These are phyloP conservation scores for Tetranychus truncatus DNA, from an alignment of 2,888 invertebrate species.

Conservation along the genomic window DNA sequence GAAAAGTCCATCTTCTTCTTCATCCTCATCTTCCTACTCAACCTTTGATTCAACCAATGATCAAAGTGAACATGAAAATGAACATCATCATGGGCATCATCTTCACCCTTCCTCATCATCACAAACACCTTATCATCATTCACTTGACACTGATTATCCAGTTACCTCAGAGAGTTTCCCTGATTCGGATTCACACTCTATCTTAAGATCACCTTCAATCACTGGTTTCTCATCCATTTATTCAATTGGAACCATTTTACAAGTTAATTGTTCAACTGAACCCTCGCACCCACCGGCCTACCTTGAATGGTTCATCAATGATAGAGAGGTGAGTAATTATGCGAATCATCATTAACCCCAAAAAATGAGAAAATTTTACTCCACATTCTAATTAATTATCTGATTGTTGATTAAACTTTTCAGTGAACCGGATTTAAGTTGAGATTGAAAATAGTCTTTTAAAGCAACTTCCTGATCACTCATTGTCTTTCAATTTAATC, in stretches of 20 bases:
- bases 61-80: neutral
- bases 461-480: too few species aligned
- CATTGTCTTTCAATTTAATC: neutral
- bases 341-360: neutral
- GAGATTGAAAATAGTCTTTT: too few species aligned
- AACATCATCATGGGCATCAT: neutral
- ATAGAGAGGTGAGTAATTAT: slow-evolving; percentile 22
- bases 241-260: slow-evolving; percentile 23
- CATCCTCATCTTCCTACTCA: neutral
- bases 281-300: slow-evolving; percentile 23
- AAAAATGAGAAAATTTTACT: too few species aligned
- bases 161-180: neutral
- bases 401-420: too few species aligned
- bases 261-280: slow-evolving; percentile 23
- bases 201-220: neutral
- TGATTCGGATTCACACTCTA: neutral
- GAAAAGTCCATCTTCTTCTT: neutral
- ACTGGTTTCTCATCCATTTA: neutral
- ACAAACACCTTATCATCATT: neutral
- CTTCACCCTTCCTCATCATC: neutral
- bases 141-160: neutral
- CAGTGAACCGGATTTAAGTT: too few species aligned
- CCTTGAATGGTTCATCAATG: slow-evolving; percentile 25
- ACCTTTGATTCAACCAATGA: neutral
- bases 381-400: too few species aligned